Evolutionary conservation across 2,888 invertebrate genomes (phyloP).

Genomic region (Dynastes maya): DNA sequence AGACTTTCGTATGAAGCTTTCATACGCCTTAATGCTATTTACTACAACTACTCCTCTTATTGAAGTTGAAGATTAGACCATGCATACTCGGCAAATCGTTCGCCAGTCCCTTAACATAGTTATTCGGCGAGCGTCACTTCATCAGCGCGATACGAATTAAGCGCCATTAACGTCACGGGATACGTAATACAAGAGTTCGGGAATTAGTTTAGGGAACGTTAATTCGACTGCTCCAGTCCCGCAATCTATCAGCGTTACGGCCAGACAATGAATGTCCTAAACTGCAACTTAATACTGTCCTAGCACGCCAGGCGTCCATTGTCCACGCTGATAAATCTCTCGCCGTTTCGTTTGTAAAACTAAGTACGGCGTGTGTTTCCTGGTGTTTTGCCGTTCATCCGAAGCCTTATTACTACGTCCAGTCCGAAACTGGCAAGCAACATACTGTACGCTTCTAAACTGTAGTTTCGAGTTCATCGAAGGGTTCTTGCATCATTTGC

Average conservation of each 20-base stretch:
- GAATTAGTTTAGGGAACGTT: slow-evolving; percentile 25
- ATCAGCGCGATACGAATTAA: slow-evolving; percentile 8
- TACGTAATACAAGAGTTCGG: slow-evolving; percentile 10
- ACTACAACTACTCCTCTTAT: too few species aligned
- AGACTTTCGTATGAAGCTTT: too few species aligned
- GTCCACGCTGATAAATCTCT: slow-evolving; percentile 33
- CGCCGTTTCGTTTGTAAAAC: slow-evolving; percentile 4
- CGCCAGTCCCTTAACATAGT: background rate
- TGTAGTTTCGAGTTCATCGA: slow-evolving; percentile 2
- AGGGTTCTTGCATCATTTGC: slow-evolving; percentile 29
- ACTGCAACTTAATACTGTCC: slow-evolving; percentile 40
- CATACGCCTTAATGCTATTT: too few species aligned
- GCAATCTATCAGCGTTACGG: background rate
- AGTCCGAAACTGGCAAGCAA: background rate
- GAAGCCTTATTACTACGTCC: slow-evolving; percentile 14
- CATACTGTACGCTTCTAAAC: background rate
- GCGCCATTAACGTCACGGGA: slow-evolving; percentile 19
- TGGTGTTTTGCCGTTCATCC: slow-evolving; percentile 8
- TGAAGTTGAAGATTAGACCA: too few species aligned
- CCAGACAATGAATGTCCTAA: slow-evolving; percentile 24
- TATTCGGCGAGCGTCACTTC: background rate
- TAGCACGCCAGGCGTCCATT: slow-evolving; percentile 42
- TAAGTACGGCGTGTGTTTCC: slow-evolving; percentile 21
- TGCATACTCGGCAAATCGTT: too few species aligned
- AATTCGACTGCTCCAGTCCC: background rate